Evolutionary conservation across 2,888 invertebrate genomes (phyloP).

Genomic region (Pandemis heparana): DNA sequence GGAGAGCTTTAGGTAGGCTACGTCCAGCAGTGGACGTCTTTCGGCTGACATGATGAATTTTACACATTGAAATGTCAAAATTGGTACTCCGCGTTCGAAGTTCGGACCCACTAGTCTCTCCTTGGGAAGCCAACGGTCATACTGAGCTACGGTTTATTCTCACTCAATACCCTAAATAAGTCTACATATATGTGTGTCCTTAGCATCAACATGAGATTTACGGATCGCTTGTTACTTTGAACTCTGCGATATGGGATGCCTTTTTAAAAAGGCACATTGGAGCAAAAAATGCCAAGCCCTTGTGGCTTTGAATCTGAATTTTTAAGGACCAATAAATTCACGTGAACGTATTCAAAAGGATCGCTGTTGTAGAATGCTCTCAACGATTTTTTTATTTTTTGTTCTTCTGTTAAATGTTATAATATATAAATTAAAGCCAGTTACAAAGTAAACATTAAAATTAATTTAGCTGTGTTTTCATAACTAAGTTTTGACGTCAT

Average conservation of each 20-base stretch:
- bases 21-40: too few species aligned
- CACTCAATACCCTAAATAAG: not conserved
- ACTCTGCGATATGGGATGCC: conserved; percentile 10
- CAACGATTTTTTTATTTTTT: not conserved
- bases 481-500: too few species aligned
- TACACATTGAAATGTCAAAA: too few species aligned
- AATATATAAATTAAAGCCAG: too few species aligned
- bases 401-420: not conserved
- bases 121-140: too few species aligned
- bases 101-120: too few species aligned
- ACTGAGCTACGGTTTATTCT: too few species aligned
- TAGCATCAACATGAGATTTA: conserved; percentile 5
- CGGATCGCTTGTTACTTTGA: conserved; percentile 38
- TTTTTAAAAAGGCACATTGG: conserved; percentile 21
- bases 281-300: conserved; percentile 15
- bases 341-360: not conserved
- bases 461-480: too few species aligned
- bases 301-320: conserved; percentile 15
- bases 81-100: too few species aligned
- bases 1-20: too few species aligned
- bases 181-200: not conserved
- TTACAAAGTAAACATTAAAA: too few species aligned
- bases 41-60: too few species aligned
- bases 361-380: not conserved
- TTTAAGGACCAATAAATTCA: conserved; percentile 2